phyloP scores from a whole-genome alignment of 2,113 vertebrate genomes.

The Eolophus roseicapilla region DNA sequence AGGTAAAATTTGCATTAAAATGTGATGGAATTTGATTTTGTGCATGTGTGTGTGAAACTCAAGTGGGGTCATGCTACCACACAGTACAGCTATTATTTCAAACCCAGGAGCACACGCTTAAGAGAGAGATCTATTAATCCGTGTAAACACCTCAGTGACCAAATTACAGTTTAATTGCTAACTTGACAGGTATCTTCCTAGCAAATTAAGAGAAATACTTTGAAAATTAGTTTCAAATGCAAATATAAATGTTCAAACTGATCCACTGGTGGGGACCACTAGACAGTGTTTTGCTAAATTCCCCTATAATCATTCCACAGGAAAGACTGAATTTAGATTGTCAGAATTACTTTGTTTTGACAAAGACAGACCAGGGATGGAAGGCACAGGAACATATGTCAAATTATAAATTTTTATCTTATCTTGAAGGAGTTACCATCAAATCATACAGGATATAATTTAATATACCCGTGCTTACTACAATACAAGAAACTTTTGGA shows the following conservation, averaged over 20 bases:
- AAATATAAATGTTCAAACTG: conserved; percentile 50
- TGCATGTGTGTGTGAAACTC: conserved; percentile 68
- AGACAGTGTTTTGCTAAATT: conserved; percentile 9
- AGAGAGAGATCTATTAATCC: conserved; percentile 70
- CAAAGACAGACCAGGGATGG: neutral
- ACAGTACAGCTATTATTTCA: conserved; percentile 73
- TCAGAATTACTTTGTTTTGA: conserved; percentile 18
- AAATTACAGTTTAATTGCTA: conserved; percentile 70
- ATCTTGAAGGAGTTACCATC: neutral
- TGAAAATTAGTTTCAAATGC: conserved; percentile 57
- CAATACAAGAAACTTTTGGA: neutral
- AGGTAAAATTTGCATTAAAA: conserved; percentile 85
- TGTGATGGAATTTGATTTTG: conserved; percentile 76
- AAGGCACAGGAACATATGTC: neutral
- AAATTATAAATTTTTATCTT: neutral
- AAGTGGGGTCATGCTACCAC: conserved; percentile 74
- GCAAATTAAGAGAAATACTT: conserved; percentile 53
- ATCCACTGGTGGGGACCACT: conserved; percentile 14
- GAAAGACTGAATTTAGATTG: neutral
- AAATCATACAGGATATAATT: neutral
- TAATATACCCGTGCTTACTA: neutral
- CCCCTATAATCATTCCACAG: neutral
- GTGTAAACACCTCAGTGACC: conserved; percentile 69
- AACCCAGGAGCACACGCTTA: conserved; percentile 51
- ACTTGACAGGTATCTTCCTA: conserved; percentile 55